Conservation (phyloP, 2,888 invertebrate species). For the Lasius platythorax region DNA sequence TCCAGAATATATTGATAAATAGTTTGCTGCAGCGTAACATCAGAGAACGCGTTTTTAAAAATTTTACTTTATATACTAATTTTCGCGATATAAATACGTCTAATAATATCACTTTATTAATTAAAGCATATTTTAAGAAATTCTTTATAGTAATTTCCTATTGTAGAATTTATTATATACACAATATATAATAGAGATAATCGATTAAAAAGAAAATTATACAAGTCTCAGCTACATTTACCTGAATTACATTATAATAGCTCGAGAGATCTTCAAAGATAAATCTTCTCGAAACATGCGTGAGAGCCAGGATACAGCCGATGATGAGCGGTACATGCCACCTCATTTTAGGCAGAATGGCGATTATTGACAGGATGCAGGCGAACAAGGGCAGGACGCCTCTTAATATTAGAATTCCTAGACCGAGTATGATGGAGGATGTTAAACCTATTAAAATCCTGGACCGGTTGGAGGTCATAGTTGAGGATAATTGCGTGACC, state of each 20-base stretch:
- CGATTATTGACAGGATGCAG: conserved; percentile 89
- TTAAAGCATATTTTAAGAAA: background rate
- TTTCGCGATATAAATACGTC: background rate
- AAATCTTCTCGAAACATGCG: conserved; percentile 75
- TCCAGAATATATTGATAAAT: background rate
- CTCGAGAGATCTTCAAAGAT: conserved; percentile 62
- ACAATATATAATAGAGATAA: background rate
- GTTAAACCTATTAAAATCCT: conserved; percentile 86
- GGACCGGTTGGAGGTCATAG: conserved; percentile 74
- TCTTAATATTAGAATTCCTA: conserved; percentile 88
- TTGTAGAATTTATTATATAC: background rate
- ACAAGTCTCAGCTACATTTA: conserved; percentile 27
- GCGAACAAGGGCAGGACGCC: conserved; percentile 92
- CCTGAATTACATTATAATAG: conserved; percentile 72
- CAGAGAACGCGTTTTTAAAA: background rate
- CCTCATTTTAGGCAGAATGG: conserved; percentile 87
- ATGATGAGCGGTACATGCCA: conserved; percentile 77
- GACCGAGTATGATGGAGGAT: conserved; percentile 88
- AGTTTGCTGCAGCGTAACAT: background rate
- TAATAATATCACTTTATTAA: background rate
- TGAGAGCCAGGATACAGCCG: conserved; percentile 73
- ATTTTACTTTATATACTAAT: background rate
- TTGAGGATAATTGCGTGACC: conserved; percentile 84
- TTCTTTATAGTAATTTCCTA: background rate
- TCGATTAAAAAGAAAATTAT: background rate